Base-by-base conservation (phyloP, 2,113 vertebrate genomes). In the Apaloderma vittatum region DNA sequence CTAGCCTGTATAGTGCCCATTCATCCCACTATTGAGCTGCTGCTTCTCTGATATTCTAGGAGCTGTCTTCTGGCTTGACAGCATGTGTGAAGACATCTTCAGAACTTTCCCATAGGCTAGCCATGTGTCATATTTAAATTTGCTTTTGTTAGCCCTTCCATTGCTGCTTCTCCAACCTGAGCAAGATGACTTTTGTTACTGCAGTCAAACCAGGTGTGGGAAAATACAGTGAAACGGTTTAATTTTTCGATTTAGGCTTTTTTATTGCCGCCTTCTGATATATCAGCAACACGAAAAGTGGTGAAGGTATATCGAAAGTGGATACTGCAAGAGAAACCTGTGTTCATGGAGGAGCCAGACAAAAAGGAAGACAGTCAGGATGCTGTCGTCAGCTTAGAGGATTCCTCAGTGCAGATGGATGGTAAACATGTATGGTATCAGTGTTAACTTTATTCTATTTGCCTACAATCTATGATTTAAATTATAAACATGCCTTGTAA, bases 251-350 rank as follows among this genome's bases (percentile, higher is more conserved):
- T 92, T n/a, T 59, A 99, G 99, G 99, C 99, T 66, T 99, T 99
- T 97, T 95, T 99, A 86, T 95, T 99, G 95, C 99, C 99, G 0
- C 99, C 99, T 24, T 99, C 99, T 73, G 99, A 99, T 92, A 94
- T 99, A 32, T 99, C 99, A 2, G 98, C 99, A 34, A 99, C 98
- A 58, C 98, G 99, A 81, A 99, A 99, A 96, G 99, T 99, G 70
- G 99, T 99, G 52, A 99, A 99, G 95, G 99, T 99, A 1, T 99
- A 99, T 87, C 99, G 98, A 80, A 99, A 99, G 91, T 99, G 99
- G 99, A 99, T 99, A 66, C 90, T 99, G 73, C 99, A 98, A 93
- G 99, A 99, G 29, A 99, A 99, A 57, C 99, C 99, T 5, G 71
- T 96, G 55, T 99, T 99, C 86, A 99, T 99, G 99, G 98, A 98